These are phyloP conservation scores for Drosophila santomea DNA, from an alignment of 1,140 invertebrate genomes.

Conservation along the genomic window DNA sequence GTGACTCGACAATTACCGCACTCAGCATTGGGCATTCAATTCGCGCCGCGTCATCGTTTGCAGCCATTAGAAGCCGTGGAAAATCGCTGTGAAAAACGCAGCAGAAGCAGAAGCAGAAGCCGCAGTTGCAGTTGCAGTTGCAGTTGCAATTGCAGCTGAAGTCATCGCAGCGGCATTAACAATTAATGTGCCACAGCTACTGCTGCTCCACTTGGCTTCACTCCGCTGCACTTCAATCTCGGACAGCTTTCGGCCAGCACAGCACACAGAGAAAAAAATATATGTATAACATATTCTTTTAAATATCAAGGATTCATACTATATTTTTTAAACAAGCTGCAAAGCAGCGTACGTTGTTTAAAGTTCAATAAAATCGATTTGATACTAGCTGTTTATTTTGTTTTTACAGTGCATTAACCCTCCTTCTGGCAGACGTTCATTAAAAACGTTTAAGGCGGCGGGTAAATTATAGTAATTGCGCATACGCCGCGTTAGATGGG, in stretches of 20 bases:
- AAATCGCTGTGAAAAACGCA: slow-evolving; percentile 8
- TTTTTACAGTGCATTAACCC: slow-evolving; percentile 2
- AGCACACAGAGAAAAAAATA: background rate
- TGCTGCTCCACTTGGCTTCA: slow-evolving; percentile 28
- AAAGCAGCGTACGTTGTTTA: background rate
- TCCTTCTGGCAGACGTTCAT: slow-evolving; percentile 25
- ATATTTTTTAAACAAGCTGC: background rate
- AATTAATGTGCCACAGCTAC: slow-evolving; percentile 46
- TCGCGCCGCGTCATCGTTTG: slow-evolving; percentile 38
- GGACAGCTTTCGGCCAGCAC: background rate
- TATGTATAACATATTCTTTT: background rate
- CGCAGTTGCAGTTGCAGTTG: background rate
- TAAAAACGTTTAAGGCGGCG: slow-evolving; percentile 48
- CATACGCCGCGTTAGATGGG: slow-evolving; percentile 35
- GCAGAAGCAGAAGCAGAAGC: background rate
- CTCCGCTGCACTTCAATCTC: slow-evolving; percentile 7
- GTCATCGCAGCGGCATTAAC: slow-evolving; percentile 50
- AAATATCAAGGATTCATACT: too few relatives aligned
- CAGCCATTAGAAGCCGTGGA: slow-evolving; percentile 33
- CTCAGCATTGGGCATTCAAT: slow-evolving; percentile 22
- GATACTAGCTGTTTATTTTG: background rate
- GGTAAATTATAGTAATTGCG: slow-evolving; percentile 57
- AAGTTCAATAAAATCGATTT: background rate
- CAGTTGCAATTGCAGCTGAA: slow-evolving; percentile 10
- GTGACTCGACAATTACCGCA: slow-evolving; percentile 22